Conservation (phyloP, 2,113 vertebrate species). For the Anolis sagrei region DNA sequence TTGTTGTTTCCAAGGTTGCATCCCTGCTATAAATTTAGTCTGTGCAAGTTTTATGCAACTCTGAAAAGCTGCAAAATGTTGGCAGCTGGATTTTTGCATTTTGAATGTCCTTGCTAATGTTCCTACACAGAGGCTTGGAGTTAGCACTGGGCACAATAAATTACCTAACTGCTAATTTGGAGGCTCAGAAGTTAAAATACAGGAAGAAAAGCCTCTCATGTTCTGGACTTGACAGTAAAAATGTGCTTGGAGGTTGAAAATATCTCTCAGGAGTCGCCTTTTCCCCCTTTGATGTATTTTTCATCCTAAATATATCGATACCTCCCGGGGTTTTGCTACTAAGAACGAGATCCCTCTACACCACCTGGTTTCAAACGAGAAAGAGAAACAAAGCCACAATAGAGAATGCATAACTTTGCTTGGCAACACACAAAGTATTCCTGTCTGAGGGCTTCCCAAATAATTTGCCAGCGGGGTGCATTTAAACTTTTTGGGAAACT, state of each 20-base stretch:
- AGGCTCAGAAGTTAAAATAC: background rate
- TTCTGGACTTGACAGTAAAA: background rate
- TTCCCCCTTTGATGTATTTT: background rate
- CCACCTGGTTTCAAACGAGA: background rate
- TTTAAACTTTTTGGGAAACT: background rate
- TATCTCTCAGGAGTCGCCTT: background rate
- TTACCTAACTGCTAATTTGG: background rate
- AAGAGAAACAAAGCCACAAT: background rate
- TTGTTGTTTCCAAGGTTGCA: no score
- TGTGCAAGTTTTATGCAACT: background rate
- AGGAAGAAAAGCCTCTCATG: background rate
- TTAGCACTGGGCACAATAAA: background rate
- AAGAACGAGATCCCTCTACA: background rate
- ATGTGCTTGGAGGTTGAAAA: background rate
- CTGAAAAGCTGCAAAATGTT: background rate
- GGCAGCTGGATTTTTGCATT: background rate
- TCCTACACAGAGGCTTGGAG: background rate
- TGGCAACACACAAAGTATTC: background rate
- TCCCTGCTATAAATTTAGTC: background rate
- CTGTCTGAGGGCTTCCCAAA: background rate
- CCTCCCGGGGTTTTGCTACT: background rate
- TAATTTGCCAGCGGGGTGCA: background rate
- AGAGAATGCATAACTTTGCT: background rate
- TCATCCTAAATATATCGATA: conserved; percentile 2
- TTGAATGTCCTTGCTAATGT: background rate